phyloP scores from a whole-genome alignment of 2,888 invertebrate species.

The Pelosia muscerda region DNA sequence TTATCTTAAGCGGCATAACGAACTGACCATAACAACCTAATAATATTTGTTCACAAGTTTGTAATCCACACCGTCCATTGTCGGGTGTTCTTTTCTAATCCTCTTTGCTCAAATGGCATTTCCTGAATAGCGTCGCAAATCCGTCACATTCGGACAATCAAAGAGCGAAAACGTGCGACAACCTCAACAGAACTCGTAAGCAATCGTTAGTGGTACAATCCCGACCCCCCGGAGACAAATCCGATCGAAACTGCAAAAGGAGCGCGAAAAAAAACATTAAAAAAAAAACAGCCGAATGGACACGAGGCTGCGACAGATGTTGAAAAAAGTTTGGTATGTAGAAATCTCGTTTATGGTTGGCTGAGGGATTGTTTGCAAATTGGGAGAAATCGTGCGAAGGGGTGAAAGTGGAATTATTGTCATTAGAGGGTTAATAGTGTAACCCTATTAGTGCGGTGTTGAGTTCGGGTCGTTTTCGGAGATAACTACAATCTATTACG shows the following conservation, averaged over 20 bases:
- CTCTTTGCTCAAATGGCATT: constrained; percentile 73
- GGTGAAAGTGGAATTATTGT: constrained; percentile 55
- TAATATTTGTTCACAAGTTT: constrained; percentile 53
- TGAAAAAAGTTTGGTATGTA: constrained; percentile 62
- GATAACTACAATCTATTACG: background rate
- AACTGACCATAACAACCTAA: constrained; percentile 40
- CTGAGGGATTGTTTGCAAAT: constrained; percentile 71
- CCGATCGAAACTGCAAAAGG: constrained; percentile 75
- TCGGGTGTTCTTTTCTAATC: constrained; percentile 60
- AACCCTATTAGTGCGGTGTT: constrained; percentile 24
- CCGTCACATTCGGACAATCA: constrained; percentile 82
- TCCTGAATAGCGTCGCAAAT: constrained; percentile 73
- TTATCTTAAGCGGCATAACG: constrained; percentile 40
- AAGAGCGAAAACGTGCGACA: constrained; percentile 72
- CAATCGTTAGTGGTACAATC: constrained; percentile 75
- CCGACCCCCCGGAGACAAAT: constrained; percentile 80
- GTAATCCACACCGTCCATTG: constrained; percentile 57
- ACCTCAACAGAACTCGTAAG: constrained; percentile 72
- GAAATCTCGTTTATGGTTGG: constrained; percentile 72
- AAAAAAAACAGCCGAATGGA: constrained; percentile 70
- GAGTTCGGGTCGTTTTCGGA: constrained; percentile 4
- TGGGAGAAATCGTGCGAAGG: constrained; percentile 66
- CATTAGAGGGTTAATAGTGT: constrained; percentile 39
- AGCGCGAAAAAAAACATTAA: constrained; percentile 60
- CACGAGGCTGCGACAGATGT: constrained; percentile 83